Evolutionary conservation across 2,888 invertebrate species (phyloP).

Genomic region (Catocala nupta): DNA sequence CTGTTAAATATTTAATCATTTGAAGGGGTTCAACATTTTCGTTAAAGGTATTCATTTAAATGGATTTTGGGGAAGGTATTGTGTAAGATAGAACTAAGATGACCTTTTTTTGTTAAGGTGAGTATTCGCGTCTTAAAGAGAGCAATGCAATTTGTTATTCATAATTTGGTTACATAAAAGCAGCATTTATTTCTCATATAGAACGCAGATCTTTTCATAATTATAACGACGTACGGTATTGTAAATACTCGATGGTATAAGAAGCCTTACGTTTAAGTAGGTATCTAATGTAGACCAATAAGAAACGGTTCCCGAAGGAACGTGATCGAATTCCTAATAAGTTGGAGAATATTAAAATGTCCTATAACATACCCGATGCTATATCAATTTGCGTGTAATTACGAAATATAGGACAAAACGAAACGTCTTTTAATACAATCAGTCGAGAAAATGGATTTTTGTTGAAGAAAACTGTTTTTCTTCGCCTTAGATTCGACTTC

Average conservation of each 20-base stretch:
- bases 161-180: slow-evolving; percentile 32
- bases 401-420: too few relatives aligned
- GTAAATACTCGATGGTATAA: neutral
- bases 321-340: slow-evolving; percentile 1
- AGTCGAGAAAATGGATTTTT: too few relatives aligned
- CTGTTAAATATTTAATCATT: slow-evolving; percentile 25
- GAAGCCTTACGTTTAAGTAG: too few relatives aligned
- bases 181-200: neutral
- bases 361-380: neutral
- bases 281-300: slow-evolving; percentile 1
- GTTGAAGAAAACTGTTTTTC: too few relatives aligned
- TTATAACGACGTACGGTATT: neutral
- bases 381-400: too few relatives aligned
- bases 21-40: neutral
- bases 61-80: slow-evolving; percentile 1
- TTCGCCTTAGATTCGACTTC: too few relatives aligned
- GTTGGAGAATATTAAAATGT: slow-evolving; percentile 1
- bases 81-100: slow-evolving; percentile 22
- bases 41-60: slow-evolving; percentile 1
- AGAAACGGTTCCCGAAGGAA: neutral
- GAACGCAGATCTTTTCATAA: too few relatives aligned
- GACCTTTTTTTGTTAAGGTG: slow-evolving; percentile 45
- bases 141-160: slow-evolving; percentile 39
- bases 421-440: too few relatives aligned
- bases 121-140: slow-evolving; percentile 27